These are phyloP conservation scores for Hydrochoerus hydrochaeris DNA, from an alignment of 2,113 vertebrate genomes.

Conservation along the genomic window DNA sequence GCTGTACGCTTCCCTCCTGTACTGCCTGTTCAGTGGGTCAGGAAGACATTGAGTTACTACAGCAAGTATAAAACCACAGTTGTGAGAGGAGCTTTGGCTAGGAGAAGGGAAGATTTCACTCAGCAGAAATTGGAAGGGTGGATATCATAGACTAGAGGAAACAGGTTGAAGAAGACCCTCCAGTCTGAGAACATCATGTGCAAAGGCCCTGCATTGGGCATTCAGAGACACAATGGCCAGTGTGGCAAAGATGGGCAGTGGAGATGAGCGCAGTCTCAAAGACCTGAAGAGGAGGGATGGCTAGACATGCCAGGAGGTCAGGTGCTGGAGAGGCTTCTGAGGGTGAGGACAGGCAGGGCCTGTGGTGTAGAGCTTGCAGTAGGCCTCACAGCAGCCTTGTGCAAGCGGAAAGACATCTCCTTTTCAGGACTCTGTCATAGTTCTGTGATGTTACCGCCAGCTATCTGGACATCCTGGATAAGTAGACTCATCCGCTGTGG, in stretches of 20 bases:
- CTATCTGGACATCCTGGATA: neutral
- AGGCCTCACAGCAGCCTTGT: neutral
- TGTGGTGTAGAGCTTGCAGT: neutral
- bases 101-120: neutral
- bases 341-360: neutral
- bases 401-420: neutral
- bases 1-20: rapidly evolving
- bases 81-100: neutral
- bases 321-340: no score
- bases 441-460: neutral
- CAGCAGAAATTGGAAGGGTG: neutral
- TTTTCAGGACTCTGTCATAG: neutral
- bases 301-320: neutral
- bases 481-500: neutral
- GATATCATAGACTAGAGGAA: neutral
- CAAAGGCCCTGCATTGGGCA: neutral
- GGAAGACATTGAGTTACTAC: neutral
- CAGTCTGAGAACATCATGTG: neutral
- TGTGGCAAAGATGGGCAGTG: neutral
- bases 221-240: rapidly evolving
- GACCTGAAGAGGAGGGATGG: neutral
- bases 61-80: neutral
- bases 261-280: neutral
- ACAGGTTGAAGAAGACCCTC: neutral
- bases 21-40: neutral